Percentiles rank a stretch among this genome's conserved stretches.
These are phyloP conservation scores for Cephus nigrinus DNA, from an alignment of 2,888 invertebrate genomes.

Conservation along the genomic window DNA sequence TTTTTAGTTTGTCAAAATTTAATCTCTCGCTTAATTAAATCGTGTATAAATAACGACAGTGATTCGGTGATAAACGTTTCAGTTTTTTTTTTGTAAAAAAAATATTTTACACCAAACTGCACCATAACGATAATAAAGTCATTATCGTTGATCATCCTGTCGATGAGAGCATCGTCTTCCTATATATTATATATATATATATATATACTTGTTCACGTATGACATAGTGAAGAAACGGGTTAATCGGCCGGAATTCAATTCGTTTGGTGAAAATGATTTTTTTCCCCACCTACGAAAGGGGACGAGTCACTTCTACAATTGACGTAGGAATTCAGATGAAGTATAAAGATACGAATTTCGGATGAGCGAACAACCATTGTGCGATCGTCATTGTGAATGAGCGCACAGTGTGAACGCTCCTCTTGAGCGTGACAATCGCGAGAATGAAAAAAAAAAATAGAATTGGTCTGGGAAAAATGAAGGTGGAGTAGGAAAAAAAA, in stretches of 20 bases:
- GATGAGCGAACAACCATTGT: conserved; percentile 30
- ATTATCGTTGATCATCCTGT: not conserved
- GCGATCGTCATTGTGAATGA: conserved; percentile 11
- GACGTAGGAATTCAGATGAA: conserved; percentile 6
- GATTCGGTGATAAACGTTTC: not conserved
- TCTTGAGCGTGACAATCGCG: conserved; percentile 5
- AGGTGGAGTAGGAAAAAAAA: conserved; percentile 11
- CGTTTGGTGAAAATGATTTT: not conserved
- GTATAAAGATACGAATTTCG: conserved; percentile 22
- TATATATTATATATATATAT: not conserved
- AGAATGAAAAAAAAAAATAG: not conserved
- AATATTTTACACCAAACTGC: not conserved
- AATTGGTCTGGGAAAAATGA: conserved; percentile 4
- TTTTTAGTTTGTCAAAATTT: not conserved
- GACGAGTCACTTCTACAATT: not conserved
- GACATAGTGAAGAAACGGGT: not conserved
- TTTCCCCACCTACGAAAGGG: not conserved
- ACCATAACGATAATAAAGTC: not conserved
- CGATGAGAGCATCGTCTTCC: not conserved
- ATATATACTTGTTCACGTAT: too few relatives aligned
- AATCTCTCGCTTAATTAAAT: not conserved
- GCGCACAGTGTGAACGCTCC: conserved; percentile 8
- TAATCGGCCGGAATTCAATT: not conserved
- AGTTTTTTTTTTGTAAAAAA: not conserved
- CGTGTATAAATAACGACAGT: not conserved